phyloP scores from a whole-genome alignment of 2,113 vertebrate species.

The Mus spicilegus region DNA sequence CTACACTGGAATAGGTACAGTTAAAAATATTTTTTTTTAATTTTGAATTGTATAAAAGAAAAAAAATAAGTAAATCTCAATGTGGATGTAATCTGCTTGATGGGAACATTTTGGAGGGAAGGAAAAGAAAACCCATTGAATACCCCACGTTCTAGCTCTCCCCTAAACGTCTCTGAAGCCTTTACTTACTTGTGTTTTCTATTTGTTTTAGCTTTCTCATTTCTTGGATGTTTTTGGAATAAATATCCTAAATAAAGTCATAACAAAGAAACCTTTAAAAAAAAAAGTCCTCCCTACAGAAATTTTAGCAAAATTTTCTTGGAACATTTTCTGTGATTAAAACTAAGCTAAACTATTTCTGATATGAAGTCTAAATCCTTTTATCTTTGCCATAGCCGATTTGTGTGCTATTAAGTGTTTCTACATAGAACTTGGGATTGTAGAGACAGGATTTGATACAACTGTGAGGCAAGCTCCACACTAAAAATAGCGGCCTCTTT shows the following conservation, averaged over 20 bases:
- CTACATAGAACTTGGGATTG: background rate
- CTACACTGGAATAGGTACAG: background rate
- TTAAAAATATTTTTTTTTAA: background rate
- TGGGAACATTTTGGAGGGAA: background rate
- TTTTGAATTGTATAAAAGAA: conserved; percentile 37
- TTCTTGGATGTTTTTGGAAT: background rate
- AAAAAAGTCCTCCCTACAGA: background rate
- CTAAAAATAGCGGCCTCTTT: conserved; percentile 36
- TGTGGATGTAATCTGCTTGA: background rate
- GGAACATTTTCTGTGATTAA: background rate
- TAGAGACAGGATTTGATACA: background rate
- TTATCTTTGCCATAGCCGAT: background rate
- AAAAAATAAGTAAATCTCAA: conserved; percentile 42
- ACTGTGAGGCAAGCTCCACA: background rate
- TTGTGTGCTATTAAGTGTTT: conserved; percentile 15
- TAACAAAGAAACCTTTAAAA: conserved; percentile 29
- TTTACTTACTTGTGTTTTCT: conserved; percentile 10
- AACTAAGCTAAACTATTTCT: background rate
- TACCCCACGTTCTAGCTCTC: background rate
- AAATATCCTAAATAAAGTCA: conserved; percentile 23
- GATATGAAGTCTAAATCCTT: background rate
- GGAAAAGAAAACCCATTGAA: conserved; percentile 8
- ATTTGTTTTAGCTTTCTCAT: conserved; percentile 13
- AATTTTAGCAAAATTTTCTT: background rate
- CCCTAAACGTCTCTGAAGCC: background rate